Evolutionary conservation across 2,113 vertebrate species (phyloP).

Genomic region (Emydocephalus ijimae): DNA sequence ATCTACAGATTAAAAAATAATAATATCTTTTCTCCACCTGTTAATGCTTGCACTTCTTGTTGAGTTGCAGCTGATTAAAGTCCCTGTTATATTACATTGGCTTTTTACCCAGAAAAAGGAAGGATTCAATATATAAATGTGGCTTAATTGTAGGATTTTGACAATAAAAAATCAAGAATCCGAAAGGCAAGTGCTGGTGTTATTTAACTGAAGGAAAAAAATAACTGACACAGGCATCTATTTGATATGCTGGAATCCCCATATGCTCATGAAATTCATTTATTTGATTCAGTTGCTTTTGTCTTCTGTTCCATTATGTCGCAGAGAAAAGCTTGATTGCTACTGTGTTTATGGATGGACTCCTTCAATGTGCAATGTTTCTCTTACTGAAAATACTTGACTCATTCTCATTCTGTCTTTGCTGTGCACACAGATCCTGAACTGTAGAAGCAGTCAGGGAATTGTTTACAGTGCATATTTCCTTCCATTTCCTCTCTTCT

Average conservation of each 20-base stretch:
- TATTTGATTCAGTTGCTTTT: constrained; percentile 39
- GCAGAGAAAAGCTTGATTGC: constrained; percentile 52
- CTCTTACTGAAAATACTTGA: constrained; percentile 36
- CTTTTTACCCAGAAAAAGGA: constrained; percentile 9
- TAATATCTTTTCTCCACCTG: constrained; percentile 12
- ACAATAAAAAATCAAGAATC: constrained; percentile 27
- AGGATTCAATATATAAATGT: constrained; percentile 23
- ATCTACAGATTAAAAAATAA: not conserved
- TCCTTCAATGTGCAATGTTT: constrained; percentile 38
- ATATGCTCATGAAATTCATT: constrained; percentile 43
- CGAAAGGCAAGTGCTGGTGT: not conserved
- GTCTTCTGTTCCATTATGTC: constrained; percentile 31
- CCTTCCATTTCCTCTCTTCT: constrained; percentile 21
- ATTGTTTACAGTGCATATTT: constrained; percentile 1
- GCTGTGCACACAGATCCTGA: constrained; percentile 27
- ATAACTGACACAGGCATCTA: constrained; percentile 29
- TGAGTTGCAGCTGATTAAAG: constrained; percentile 30
- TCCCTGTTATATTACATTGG: not conserved
- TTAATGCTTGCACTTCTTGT: not conserved
- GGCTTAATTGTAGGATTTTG: constrained; percentile 18
- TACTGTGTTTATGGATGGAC: constrained; percentile 44
- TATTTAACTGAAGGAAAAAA: constrained; percentile 21
- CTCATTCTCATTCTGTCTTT: constrained; percentile 39
- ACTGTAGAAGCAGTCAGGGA: constrained; percentile 22
- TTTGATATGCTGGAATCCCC: constrained; percentile 26